phyloP scores from a whole-genome alignment of 1,140 invertebrate species.

The Formica selysi region DNA sequence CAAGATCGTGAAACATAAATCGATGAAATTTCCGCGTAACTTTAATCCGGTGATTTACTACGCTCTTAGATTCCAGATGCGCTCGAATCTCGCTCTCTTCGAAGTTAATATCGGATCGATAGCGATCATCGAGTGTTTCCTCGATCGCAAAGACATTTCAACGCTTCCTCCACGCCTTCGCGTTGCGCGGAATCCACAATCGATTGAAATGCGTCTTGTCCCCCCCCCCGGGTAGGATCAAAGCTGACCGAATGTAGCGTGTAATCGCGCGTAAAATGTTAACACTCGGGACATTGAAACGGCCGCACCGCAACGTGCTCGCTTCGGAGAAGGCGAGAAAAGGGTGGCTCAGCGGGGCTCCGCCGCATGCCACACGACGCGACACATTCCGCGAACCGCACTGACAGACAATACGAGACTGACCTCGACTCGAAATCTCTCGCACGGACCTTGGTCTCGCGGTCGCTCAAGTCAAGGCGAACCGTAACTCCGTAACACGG shows the following conservation, averaged over 20 bases:
- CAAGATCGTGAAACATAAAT: conserved; percentile 1
- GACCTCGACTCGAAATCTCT: conserved; percentile 41
- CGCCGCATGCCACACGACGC: conserved; percentile 4
- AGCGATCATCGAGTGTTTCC: neutral
- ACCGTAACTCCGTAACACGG: conserved; percentile 9
- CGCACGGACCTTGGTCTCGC: neutral
- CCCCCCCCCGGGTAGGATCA: neutral
- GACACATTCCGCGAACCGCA: conserved; percentile 51
- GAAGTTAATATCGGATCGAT: neutral
- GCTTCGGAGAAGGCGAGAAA: neutral
- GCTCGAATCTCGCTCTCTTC: neutral
- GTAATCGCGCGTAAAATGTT: neutral
- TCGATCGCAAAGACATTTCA: conserved; percentile 51
- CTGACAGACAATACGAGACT: neutral
- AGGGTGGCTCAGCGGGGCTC: neutral
- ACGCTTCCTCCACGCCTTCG: neutral
- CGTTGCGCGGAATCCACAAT: neutral
- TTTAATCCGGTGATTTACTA: neutral
- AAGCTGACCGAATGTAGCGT: neutral
- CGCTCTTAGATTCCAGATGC: neutral
- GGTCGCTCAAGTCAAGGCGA: conserved; percentile 17
- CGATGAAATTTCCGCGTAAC: neutral
- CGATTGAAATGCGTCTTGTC: neutral
- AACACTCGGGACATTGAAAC: conserved; percentile 23
- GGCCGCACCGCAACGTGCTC: neutral